Evolutionary conservation across 1,140 invertebrate species (phyloP).

Genomic region (Melitaea cinxia): DNA sequence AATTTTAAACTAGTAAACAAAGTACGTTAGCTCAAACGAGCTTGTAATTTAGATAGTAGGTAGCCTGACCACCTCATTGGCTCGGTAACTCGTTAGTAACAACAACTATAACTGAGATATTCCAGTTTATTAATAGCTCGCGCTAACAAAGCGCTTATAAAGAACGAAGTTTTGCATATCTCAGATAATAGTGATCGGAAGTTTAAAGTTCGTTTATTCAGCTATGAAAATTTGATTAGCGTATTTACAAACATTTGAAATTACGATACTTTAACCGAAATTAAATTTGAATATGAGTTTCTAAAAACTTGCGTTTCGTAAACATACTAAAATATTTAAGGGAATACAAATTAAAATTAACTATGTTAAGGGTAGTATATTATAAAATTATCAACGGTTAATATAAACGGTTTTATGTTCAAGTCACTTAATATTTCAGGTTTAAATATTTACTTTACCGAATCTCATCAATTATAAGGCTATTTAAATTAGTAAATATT

Average conservation of each 20-base stretch:
- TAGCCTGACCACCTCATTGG: conserved; percentile 31
- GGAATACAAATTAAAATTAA: too few relatives aligned
- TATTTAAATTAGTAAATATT: too few relatives aligned
- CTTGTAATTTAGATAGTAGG: conserved; percentile 34
- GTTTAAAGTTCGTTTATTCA: not conserved
- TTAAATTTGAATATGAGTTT: too few relatives aligned
- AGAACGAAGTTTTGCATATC: conserved; percentile 17
- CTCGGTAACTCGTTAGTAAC: conserved; percentile 45
- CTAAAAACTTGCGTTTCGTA: too few relatives aligned
- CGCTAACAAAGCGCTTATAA: conserved; percentile 23
- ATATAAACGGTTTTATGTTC: too few relatives aligned
- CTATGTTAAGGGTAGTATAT: too few relatives aligned
- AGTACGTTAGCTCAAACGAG: conserved; percentile 28
- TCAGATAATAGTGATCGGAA: not conserved
- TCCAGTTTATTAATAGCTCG: conserved; percentile 45
- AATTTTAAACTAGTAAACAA: conserved; percentile 19
- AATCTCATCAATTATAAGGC: too few relatives aligned
- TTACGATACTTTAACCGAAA: too few relatives aligned
- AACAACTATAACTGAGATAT: conserved; percentile 42
- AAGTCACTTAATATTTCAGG: too few relatives aligned
- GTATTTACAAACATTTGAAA: not conserved
- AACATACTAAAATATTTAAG: too few relatives aligned
- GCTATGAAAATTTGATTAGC: not conserved
- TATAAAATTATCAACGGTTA: too few relatives aligned
- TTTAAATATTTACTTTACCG: too few relatives aligned